Evolutionary conservation across 2,888 invertebrate genomes (phyloP).

Genomic region (Acleris laterana): DNA sequence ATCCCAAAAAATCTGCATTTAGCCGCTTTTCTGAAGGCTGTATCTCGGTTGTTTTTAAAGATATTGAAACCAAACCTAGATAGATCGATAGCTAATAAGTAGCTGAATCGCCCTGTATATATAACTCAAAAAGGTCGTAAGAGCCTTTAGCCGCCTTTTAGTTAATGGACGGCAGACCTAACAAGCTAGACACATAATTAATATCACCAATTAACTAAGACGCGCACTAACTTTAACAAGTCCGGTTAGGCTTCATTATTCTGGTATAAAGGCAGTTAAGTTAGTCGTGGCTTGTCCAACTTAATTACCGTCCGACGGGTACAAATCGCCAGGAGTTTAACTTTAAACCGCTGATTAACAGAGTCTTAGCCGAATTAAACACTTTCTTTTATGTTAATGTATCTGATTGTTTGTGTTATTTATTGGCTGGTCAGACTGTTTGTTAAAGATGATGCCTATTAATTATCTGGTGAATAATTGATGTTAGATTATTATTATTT

Average conservation of each 20-base stretch:
- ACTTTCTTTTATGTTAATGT: constrained; percentile 79
- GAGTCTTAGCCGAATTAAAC: constrained; percentile 74
- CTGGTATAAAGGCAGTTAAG: constrained; percentile 71
- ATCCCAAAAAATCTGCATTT: too few species aligned
- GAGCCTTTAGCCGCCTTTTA: too few species aligned
- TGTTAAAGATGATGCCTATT: constrained; percentile 42
- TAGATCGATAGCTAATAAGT: too few species aligned
- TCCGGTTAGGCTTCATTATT: constrained; percentile 64
- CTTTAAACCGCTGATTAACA: constrained; percentile 73
- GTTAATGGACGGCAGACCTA: too few species aligned
- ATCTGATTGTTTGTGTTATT: constrained; percentile 72
- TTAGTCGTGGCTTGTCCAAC: constrained; percentile 61
- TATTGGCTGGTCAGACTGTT: constrained; percentile 55
- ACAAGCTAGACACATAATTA: constrained; percentile 39
- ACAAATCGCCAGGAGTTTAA: constrained; percentile 75
- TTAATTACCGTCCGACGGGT: constrained; percentile 76
- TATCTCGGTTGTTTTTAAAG: too few species aligned
- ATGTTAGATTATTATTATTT: constrained; percentile 25
- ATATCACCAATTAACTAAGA: constrained; percentile 62
- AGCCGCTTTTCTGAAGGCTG: too few species aligned
- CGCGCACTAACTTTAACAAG: constrained; percentile 62
- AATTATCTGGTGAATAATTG: constrained; percentile 20
- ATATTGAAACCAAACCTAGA: too few species aligned
- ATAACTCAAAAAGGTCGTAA: too few species aligned
- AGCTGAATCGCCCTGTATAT: too few species aligned